Base-by-base conservation (phyloP, 2,888 invertebrate genomes). In the Lacanobia wlatinum region DNA sequence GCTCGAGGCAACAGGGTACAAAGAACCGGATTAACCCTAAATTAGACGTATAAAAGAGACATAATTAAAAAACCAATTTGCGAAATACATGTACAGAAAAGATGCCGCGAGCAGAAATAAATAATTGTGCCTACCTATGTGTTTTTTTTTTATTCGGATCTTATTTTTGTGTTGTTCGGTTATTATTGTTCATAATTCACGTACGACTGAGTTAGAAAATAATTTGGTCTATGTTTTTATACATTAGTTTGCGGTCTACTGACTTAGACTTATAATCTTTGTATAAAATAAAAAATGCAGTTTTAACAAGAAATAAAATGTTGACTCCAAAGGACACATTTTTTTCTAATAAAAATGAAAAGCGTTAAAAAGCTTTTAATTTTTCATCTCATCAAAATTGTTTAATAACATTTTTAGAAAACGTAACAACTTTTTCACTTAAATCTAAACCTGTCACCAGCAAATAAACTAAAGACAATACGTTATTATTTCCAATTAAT, bases 41-140 rank as follows among this genome's bases (percentile, higher is more conserved):
- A 91, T 91, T 90, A 90, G 90, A 89, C 84, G 88, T 89, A 89
- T 88, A 91, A 90, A 90, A 90, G 89, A 89, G 87, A 87, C 87
- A 89, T 93, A 93, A 94, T 94, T 94, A 94, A 94, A 93, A 93
- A 93, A 90, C 87, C 90, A 93, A 93, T 92, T 93, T 93, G 84
- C 78, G 72, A 84, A 86, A 79, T 82, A 85, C 73, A 82, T 73
- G 83, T 68, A 71, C 65, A 70, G 74, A 86, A 84, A 83, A 86
- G 78, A 87, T 74, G 81, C 86, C 85, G 76, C 78, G 66, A 84
- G 83, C 85, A 76, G 73, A 84, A 84, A 74, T 76, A 80, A 79
- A 77, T 82, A 46, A 74, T 81, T 76, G 38, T 62, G 34, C 34
- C 50, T 78, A 56, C 40, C 50, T 38, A 64, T 72, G 48, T 61